phyloP scores from a whole-genome alignment of 2,113 vertebrate genomes.

The Sminthopsis crassicaudata region DNA sequence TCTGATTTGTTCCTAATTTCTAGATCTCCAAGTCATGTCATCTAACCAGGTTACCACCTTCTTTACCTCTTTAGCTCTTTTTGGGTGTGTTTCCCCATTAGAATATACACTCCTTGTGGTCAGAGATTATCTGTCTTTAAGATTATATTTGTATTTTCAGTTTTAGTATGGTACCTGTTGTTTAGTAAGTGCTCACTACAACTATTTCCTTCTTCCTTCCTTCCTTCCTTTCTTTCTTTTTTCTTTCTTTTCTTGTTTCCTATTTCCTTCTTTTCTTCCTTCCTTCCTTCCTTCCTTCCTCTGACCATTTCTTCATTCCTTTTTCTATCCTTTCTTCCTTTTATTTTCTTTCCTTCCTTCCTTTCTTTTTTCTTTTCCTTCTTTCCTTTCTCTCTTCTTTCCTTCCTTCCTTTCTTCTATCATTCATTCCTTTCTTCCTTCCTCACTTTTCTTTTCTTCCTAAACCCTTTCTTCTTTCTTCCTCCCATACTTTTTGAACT shows the following conservation, averaged over 20 bases:
- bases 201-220: neutral
- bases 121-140: neutral
- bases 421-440: too few relatives aligned
- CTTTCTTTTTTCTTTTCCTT: too few relatives aligned
- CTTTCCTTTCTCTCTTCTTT: too few relatives aligned
- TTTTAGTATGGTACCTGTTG: neutral
- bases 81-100: neutral
- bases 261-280: too few relatives aligned
- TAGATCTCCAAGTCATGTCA: neutral
- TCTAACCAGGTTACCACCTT: neutral
- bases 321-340: neutral
- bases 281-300: neutral
- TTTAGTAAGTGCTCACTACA: neutral
- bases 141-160: neutral
- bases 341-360: too few relatives aligned
- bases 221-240: neutral
- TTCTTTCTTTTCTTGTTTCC: neutral
- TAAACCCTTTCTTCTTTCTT: neutral
- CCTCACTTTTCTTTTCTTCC: too few relatives aligned
- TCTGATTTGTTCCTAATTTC: neutral
- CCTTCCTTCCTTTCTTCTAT: too few relatives aligned
- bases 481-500: neutral
- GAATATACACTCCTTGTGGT: neutral
- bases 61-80: neutral
- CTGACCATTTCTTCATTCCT: too few relatives aligned